Base-by-base conservation (phyloP, 2,888 invertebrate genomes). In the Ashinkailepas kermadecensis region DNA sequence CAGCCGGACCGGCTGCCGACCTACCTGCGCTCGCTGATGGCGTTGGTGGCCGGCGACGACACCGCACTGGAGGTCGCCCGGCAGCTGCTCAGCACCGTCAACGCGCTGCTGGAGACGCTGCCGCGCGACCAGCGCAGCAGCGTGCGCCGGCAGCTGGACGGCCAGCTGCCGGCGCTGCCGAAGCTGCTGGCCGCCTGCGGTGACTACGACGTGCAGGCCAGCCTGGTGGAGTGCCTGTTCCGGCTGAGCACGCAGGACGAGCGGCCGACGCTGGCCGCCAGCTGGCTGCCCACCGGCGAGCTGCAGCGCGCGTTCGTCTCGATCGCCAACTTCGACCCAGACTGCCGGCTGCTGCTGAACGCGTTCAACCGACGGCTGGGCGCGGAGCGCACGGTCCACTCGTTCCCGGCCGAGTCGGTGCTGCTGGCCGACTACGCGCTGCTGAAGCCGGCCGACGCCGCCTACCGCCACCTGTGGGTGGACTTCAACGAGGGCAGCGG, bases 21-120 rank as follows among this genome's bases (percentile, higher is more conserved):
- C 79, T 86, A 86, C 80, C 85, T 86, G 86, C 86, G 54, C 84
- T 84, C 80, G 67, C 74, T 64, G 23, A 54, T 74, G 56, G 2
- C 54, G 56, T 56, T 74, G 56, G 21, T 54, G 18, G 54, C 39
- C 54, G 7, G 54, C 10, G 74, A 18, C n/a, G 58, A 25, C 23
- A 79, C 58, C 80, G 8, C 82, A 78, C n/a, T 80, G 81, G 67
- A 80, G 81, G 59, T 81, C 84, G 15, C 83, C 84, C 18, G 83
- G 87, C 39, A 81, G 87, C 59, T 84, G 87, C 11, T 88, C 88
- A 23, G 88, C 89, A 54, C 89, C 89, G 85, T 89, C 89, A 0
- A 89, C 88, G 84, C 84, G 89, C 81, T 87, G 86, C n/a, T 86
- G 86, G 83, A 85, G 86, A 81, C 87, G 87, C 67, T 86, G 87